Evolutionary conservation across 2,888 invertebrate species (phyloP).

Genomic region (Entomobrya proxima): DNA sequence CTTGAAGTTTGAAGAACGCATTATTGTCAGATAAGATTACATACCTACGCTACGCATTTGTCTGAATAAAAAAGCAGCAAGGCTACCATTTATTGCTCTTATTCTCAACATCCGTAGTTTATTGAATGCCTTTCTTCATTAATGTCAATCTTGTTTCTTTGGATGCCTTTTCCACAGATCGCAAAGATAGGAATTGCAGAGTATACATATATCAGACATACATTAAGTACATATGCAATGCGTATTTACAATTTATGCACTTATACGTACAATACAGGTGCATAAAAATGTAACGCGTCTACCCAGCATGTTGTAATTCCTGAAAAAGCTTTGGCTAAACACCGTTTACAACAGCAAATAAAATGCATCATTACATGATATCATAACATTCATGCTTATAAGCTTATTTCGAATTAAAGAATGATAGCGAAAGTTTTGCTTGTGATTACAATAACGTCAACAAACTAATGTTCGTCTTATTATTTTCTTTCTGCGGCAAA

Average conservation of each 20-base stretch:
- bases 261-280: too few species aligned
- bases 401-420: not conserved
- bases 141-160: not conserved
- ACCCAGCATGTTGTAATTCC: too few species aligned
- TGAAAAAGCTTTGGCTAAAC: not conserved
- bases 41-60: not conserved
- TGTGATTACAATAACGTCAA: not conserved
- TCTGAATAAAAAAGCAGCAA: too few species aligned
- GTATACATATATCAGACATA: too few species aligned
- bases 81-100: too few species aligned
- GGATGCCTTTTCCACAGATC: too few species aligned
- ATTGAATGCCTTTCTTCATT: not conserved
- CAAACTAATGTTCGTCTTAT: not conserved
- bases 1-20: too few species aligned
- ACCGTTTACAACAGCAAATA: not conserved
- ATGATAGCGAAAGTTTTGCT: conserved; percentile 58
- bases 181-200: too few species aligned
- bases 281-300: too few species aligned
- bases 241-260: too few species aligned
- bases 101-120: not conserved
- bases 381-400: not conserved
- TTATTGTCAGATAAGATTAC: not conserved
- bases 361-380: not conserved
- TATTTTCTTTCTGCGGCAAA: not conserved
- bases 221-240: too few species aligned